phyloP scores from a whole-genome alignment of 35 echinoderm and acorn worm genomes.

The Hemicentrotus pulcherrimus region DNA sequence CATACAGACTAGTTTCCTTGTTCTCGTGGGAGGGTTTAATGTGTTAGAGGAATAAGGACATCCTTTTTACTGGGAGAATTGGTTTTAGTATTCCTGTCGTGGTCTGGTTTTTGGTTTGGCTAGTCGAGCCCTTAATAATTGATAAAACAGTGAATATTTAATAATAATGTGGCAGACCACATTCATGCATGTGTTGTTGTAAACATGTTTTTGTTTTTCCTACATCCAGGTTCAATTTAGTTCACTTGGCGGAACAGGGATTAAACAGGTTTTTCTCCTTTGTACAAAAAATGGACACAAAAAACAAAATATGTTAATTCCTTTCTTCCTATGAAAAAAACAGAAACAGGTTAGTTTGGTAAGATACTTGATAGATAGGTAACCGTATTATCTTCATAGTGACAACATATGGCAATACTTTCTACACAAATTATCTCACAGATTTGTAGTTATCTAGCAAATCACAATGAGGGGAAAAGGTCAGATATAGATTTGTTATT shows the following conservation, averaged over 20 bases:
- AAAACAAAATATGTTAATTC: too few relatives aligned
- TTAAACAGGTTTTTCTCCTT: background rate
- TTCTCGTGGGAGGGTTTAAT: background rate
- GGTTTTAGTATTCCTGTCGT: background rate
- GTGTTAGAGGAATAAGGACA: background rate
- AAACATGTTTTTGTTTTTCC: constrained; percentile 19
- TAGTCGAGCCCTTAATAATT: background rate
- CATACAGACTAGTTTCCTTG: background rate
- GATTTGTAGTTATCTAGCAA: too few relatives aligned
- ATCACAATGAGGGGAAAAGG: too few relatives aligned
- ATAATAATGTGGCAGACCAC: background rate
- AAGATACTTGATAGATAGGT: too few relatives aligned
- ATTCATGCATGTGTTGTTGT: background rate
- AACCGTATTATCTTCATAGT: too few relatives aligned
- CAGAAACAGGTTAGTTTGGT: too few relatives aligned
- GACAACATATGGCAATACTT: too few relatives aligned
- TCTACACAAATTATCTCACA: too few relatives aligned
- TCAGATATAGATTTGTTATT: too few relatives aligned
- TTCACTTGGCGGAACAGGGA: background rate
- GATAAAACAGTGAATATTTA: background rate
- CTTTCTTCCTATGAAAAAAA: too few relatives aligned
- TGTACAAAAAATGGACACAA: too few relatives aligned
- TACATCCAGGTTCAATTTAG: background rate
- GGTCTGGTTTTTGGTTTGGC: background rate
- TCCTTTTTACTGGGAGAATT: background rate